Conservation (phyloP, 1,140 invertebrate species). For the Cyclargus thomasi region DNA sequence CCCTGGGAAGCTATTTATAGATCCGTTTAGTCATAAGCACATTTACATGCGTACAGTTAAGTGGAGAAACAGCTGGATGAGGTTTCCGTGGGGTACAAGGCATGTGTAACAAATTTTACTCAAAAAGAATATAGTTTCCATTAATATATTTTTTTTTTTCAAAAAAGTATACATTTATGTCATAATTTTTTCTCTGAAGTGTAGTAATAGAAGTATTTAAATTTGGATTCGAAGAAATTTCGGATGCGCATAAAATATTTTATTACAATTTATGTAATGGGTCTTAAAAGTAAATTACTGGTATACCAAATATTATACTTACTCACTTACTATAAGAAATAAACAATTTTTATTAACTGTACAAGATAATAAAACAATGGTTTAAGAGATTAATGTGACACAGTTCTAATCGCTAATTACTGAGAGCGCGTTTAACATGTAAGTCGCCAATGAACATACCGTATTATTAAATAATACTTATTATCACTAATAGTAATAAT, state of each 20-base stretch:
- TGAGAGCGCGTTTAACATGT: not conserved
- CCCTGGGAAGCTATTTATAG: slow-evolving; percentile 54
- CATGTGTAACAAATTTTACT: too few species aligned
- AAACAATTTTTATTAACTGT: not conserved
- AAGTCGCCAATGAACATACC: not conserved
- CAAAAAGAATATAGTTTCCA: too few species aligned
- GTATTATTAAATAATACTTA: not conserved
- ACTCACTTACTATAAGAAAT: too few species aligned
- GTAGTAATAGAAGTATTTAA: too few species aligned
- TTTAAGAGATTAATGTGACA: slow-evolving; percentile 6
- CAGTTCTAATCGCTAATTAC: not conserved
- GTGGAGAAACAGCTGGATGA: slow-evolving; percentile 1
- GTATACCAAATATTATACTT: too few species aligned
- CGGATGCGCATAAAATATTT: not conserved
- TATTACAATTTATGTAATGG: too few species aligned
- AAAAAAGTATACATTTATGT: too few species aligned
- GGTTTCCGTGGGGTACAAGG: not conserved
- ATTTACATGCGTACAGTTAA: slow-evolving; percentile 30
- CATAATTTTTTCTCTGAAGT: too few species aligned
- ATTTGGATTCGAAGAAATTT: not conserved
- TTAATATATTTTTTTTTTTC: too few species aligned
- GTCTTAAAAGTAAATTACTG: too few species aligned
- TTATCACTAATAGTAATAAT: too few species aligned
- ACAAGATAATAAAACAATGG: slow-evolving; percentile 7
- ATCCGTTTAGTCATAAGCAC: slow-evolving; percentile 47